Conservation (phyloP, 1,140 invertebrate species). For the Penaeus japonicus region DNA sequence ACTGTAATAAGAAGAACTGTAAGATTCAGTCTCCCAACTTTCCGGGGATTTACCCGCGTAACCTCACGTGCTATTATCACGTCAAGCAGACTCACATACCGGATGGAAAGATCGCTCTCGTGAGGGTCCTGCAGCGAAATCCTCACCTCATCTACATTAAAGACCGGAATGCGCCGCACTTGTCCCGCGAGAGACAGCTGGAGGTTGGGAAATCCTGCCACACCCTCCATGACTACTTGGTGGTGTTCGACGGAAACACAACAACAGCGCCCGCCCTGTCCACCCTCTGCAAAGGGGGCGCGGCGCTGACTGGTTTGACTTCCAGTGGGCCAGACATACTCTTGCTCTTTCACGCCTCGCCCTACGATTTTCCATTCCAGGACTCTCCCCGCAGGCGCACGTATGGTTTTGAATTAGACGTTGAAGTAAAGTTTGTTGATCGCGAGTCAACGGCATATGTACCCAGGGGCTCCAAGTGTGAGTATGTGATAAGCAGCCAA, state of each 20-base stretch:
- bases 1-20: slow-evolving; percentile 87
- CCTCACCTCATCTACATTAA: slow-evolving; percentile 59
- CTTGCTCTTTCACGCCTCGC: slow-evolving; percentile 87
- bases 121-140: slow-evolving; percentile 55
- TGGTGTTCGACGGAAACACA: slow-evolving; percentile 89
- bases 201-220: slow-evolving; percentile 69
- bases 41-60: slow-evolving; percentile 84
- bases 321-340: slow-evolving; percentile 85
- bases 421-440: slow-evolving; percentile 75
- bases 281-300: slow-evolving; percentile 84
- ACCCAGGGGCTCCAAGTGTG: slow-evolving; percentile 31
- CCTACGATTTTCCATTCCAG: slow-evolving; percentile 80
- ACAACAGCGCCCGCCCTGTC: slow-evolving; percentile 86
- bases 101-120: slow-evolving; percentile 54
- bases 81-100: slow-evolving; percentile 76
- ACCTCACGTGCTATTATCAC: slow-evolving; percentile 83
- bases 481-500: slow-evolving; percentile 41
- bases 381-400: slow-evolving; percentile 61
- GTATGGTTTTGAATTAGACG: slow-evolving; percentile 86
- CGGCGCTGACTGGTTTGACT: slow-evolving; percentile 81
- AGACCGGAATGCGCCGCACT: slow-evolving; percentile 55
- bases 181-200: slow-evolving; percentile 50
- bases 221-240: slow-evolving; percentile 86
- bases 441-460: slow-evolving; percentile 55
- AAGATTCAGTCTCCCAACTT: slow-evolving; percentile 86